Evolutionary conservation across 2,113 vertebrate genomes (phyloP).

Genomic region (Zingel zingel): DNA sequence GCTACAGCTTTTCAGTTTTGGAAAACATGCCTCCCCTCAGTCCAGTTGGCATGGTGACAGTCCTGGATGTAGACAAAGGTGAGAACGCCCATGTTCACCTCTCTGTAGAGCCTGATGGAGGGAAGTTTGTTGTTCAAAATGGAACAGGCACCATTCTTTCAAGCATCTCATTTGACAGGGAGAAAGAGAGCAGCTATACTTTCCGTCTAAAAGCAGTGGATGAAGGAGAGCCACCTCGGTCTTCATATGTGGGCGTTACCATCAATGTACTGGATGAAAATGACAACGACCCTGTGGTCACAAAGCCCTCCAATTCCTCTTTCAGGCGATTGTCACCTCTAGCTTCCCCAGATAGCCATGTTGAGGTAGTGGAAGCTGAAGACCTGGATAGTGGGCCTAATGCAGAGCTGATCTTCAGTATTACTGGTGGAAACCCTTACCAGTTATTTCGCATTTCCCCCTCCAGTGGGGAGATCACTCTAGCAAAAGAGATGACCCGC

Average conservation of each 20-base stretch:
- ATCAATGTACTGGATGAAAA: constrained; percentile 99
- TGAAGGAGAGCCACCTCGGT: constrained; percentile 93
- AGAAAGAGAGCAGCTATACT: constrained; percentile 98
- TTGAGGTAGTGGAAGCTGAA: constrained; percentile 94
- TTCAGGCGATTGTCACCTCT: constrained; percentile 92
- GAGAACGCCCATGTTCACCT: constrained; percentile 94
- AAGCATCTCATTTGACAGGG: constrained; percentile 96
- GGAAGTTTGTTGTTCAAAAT: constrained; percentile 98
- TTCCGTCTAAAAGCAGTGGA: constrained; percentile 97
- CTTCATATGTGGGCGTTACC: constrained; percentile 95
- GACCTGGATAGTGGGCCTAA: constrained; percentile 96
- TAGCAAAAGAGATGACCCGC: constrained; percentile 94
- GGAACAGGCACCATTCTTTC: constrained; percentile 98
- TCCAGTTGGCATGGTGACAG: constrained; percentile 98
- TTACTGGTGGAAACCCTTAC: constrained; percentile 95
- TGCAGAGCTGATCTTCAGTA: constrained; percentile 92
- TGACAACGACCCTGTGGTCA: constrained; percentile 96
- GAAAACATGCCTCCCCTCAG: constrained; percentile 98
- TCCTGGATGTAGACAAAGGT: constrained; percentile 95
- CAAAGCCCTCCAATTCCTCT: constrained; percentile 95
- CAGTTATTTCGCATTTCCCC: constrained; percentile 96
- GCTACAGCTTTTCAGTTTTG: constrained; percentile 98
- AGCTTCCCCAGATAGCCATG: constrained; percentile 92
- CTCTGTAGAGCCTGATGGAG: constrained; percentile 94
- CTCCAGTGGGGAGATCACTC: constrained; percentile 92